These are phyloP conservation scores for Sympetrum striolatum DNA, from an alignment of 2,888 invertebrate genomes.

Conservation along the genomic window DNA sequence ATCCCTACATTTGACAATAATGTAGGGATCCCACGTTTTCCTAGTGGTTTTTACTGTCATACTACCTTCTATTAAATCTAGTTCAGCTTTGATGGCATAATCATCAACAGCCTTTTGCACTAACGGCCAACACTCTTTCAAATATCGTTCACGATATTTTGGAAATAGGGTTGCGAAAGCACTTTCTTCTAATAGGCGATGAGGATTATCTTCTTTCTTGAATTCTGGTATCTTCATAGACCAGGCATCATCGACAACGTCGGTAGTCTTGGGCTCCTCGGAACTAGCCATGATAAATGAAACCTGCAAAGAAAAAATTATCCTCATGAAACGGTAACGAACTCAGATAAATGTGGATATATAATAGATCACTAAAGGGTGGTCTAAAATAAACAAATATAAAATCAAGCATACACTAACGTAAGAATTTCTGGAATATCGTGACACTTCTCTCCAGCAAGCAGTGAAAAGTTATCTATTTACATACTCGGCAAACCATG, in stretches of 20 bases:
- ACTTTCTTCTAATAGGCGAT: conserved; percentile 89
- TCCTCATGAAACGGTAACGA: no score
- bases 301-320: no score
- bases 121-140: conserved; percentile 94
- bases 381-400: no score
- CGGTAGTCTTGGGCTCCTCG: conserved; percentile 52
- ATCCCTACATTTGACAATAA: conserved; percentile 95
- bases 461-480: no score
- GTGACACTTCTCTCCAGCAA: no score
- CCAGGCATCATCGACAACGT: conserved; percentile 86
- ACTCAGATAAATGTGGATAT: no score
- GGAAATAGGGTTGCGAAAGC: conserved; percentile 97
- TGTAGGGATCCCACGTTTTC: conserved; percentile 98
- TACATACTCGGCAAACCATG: no score
- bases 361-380: no score
- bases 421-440: no score
- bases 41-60: conserved; percentile 93
- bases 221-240: conserved; percentile 85
- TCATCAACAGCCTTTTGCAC: conserved; percentile 85
- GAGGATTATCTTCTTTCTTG: conserved; percentile 85
- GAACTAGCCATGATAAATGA: not conserved
- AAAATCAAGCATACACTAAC: no score
- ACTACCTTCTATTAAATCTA: conserved; percentile 92
- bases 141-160: conserved; percentile 94
- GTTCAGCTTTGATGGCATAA: conserved; percentile 81